Conservation (phyloP, 1,140 invertebrate genomes). For the Drosophila serrata region DNA sequence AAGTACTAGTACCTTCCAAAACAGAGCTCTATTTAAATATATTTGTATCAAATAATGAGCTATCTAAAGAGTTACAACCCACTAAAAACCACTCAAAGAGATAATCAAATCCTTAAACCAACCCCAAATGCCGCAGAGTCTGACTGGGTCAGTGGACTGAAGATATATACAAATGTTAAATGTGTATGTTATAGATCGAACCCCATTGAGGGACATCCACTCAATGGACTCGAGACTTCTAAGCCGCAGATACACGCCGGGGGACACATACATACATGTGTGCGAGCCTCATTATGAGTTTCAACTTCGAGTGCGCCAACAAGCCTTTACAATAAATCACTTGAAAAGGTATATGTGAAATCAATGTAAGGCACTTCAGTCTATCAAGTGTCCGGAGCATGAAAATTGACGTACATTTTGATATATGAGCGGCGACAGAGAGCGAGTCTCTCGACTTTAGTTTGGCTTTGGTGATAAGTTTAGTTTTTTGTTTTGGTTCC, state of each 20-base stretch:
- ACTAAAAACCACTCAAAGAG: too few relatives aligned
- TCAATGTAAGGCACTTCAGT: slow-evolving; percentile 83
- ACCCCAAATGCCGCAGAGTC: neutral
- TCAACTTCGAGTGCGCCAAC: slow-evolving; percentile 70
- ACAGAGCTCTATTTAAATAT: neutral
- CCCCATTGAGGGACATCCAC: slow-evolving; percentile 6
- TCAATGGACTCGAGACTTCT: slow-evolving; percentile 29
- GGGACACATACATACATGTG: slow-evolving; percentile 30
- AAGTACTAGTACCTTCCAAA: neutral
- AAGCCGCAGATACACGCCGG: slow-evolving; percentile 33
- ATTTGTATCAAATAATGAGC: too few relatives aligned
- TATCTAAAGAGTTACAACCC: neutral
- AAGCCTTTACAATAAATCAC: slow-evolving; percentile 84
- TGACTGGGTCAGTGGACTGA: neutral
- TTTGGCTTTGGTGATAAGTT: neutral
- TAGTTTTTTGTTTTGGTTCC: slow-evolving; percentile 2
- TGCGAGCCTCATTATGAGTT: slow-evolving; percentile 73
- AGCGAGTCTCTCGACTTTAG: slow-evolving; percentile 5
- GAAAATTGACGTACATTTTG: slow-evolving; percentile 84
- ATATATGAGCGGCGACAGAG: slow-evolving; percentile 58
- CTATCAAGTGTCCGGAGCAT: slow-evolving; percentile 82
- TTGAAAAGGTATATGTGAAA: slow-evolving; percentile 80
- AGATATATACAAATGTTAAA: neutral
- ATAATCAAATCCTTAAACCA: neutral
- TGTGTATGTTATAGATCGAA: neutral